Base-by-base conservation (phyloP, 2,797 vertebrate species). In the Vireo griseus region DNA sequence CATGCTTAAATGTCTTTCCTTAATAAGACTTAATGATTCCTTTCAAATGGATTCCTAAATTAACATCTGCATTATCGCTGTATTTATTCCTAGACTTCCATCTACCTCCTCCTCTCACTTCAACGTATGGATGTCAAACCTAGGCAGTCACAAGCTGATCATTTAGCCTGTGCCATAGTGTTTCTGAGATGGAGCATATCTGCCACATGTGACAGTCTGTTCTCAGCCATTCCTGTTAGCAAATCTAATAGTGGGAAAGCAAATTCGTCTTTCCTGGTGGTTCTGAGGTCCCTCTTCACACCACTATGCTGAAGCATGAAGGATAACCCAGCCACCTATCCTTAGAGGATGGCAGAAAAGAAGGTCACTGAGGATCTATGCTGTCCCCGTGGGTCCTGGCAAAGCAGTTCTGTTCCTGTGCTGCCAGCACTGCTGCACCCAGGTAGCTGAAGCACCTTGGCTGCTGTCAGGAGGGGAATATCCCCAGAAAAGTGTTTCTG, bases 141-240 rank as follows among this genome's bases (percentile, higher is more conserved):
- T 39, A 62, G 18, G 28, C 48, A 26, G 31, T 51, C 10, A 8
- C 54, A 48, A 67, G 48, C 39, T 39, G 44, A 19, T 68, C 35
- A 25, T 58, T 63, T 25, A 52, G 10, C 33, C 31, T 58, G 29
- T 37, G 45, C 24, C 65, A 48, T 28, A 21, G 13, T 62, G 48
- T 39, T 62, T 31, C 44, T 72, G 59, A 62, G 44, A 25, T 21
- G 44, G 44, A 35, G 16, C 12, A 12, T 17, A 22, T 44, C n/a
- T 40, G 48, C 35, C 59, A 44, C 0, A 0, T 10, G 6, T 14
- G 33, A 52, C 8, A 85, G 12, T 16, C 25, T 1, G 0, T 73
- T 63, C 61, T 65, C 45, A 39, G 55, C 14, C 65, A 54, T 63
- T 14, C 16, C 22, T 50, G 5, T 6, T 28, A 68, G 37, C 33